phyloP scores from a whole-genome alignment of 1,140 invertebrate genomes.

The Rhyacophila brunnea region DNA sequence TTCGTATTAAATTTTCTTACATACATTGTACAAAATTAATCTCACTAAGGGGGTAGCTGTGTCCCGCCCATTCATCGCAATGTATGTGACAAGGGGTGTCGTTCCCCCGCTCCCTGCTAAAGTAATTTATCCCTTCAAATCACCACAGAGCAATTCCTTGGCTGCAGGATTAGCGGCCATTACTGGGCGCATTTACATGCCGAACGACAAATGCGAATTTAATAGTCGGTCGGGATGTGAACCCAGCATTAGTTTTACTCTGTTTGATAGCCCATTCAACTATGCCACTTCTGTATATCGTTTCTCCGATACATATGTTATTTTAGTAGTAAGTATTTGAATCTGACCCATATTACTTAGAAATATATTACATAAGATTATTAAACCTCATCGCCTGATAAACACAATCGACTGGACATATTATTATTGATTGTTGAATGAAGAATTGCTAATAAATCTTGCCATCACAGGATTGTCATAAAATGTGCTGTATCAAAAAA shows the following conservation, averaged over 20 bases:
- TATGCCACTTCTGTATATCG: not conserved
- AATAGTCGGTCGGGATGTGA: slow-evolving; percentile 4
- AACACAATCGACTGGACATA: no score
- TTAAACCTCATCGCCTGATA: no score
- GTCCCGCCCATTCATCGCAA: not conserved
- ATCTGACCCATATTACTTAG: no score
- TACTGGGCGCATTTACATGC: not conserved
- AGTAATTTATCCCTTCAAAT: slow-evolving; percentile 16
- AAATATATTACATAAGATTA: no score
- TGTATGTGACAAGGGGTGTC: not conserved
- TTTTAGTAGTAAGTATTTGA: no score
- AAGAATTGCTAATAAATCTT: no score
- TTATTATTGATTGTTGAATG: no score
- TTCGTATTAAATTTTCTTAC: no score
- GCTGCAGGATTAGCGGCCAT: slow-evolving; percentile 16
- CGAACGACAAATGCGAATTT: slow-evolving; percentile 17
- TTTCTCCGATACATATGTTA: no score
- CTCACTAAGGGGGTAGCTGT: not conserved
- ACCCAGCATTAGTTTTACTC: not conserved
- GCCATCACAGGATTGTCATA: no score
- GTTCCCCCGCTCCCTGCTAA: no score
- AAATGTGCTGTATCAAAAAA: no score
- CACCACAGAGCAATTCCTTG: slow-evolving; percentile 5
- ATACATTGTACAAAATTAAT: slow-evolving; percentile 10
- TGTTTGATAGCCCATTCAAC: not conserved